phyloP scores from a whole-genome alignment of 2,888 invertebrate species.

The Hemicrepidius hirtus region DNA sequence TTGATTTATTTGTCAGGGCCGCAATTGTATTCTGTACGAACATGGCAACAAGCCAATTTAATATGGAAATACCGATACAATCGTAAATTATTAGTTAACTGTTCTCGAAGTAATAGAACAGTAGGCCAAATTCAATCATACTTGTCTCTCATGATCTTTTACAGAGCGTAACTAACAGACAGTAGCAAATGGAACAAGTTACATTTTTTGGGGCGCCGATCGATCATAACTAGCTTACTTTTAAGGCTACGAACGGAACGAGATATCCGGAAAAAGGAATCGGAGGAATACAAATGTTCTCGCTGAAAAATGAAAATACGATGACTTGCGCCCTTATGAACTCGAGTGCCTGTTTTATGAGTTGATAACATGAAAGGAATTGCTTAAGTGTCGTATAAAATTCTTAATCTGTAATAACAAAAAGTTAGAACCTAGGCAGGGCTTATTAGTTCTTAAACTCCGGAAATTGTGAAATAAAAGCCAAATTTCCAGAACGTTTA shows the following conservation, averaged over 20 bases:
- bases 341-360: conserved; percentile 8
- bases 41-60: conserved; percentile 51
- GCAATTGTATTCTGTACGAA: conserved; percentile 35
- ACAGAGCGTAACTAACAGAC: conserved; percentile 3
- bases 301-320: conserved; percentile 39
- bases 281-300: conserved; percentile 33
- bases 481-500: neutral
- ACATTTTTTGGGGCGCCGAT: conserved; percentile 33
- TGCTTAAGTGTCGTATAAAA: conserved; percentile 7
- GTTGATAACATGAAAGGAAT: conserved; percentile 1
- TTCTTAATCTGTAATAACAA: conserved; percentile 12
- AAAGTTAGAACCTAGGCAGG: conserved; percentile 2
- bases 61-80: conserved; percentile 48
- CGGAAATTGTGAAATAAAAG: neutral
- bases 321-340: conserved; percentile 43
- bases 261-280: conserved; percentile 29
- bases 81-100: conserved; percentile 41
- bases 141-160: conserved; percentile 21
- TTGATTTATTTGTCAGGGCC: conserved; percentile 45
- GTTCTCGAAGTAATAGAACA: conserved; percentile 31
- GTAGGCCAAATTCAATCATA: conserved; percentile 39
- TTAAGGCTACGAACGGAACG: conserved; percentile 30
- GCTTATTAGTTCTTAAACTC: neutral
- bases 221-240: conserved; percentile 28
- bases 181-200: conserved; percentile 29